Conservation (phyloP, 2,113 vertebrate genomes). For the Muntiacus muntjak region DNA sequence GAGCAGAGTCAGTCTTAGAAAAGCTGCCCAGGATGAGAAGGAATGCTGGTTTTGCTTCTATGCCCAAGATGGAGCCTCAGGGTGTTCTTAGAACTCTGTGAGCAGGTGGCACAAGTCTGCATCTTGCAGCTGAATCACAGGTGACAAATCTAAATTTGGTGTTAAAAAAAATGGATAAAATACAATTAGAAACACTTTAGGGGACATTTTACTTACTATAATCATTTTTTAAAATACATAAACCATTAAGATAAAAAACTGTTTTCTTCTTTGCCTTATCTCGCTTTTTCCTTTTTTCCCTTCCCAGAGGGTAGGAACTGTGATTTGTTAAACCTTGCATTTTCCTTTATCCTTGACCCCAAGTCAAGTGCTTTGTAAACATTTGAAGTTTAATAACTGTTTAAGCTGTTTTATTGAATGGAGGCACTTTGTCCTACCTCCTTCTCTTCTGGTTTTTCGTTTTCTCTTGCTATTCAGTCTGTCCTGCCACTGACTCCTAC, state of each 20-base stretch:
- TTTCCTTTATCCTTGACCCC: not conserved
- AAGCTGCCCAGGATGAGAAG: not conserved
- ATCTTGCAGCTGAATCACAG: not conserved
- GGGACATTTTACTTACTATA: not conserved
- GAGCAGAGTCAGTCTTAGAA: not conserved
- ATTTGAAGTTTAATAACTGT: not conserved
- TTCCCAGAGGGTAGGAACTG: not conserved
- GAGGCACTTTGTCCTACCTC: not conserved
- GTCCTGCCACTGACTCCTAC: not conserved
- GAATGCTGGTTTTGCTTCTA: not conserved
- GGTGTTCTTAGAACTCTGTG: not conserved
- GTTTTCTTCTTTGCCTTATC: not conserved
- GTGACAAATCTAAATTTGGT: not conserved
- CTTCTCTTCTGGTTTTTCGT: not conserved
- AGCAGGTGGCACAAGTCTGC: not conserved
- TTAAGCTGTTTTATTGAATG: not conserved
- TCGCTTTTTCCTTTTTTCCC: not conserved
- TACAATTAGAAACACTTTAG: not conserved
- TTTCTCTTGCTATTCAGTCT: not conserved
- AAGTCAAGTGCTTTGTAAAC: not conserved
- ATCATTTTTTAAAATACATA: not conserved
- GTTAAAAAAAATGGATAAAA: not conserved
- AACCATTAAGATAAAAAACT: not conserved
- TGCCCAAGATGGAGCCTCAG: not conserved
- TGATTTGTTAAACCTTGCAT: not conserved